Conservation (phyloP, 2,113 vertebrate genomes). For the Bubo bubo region DNA sequence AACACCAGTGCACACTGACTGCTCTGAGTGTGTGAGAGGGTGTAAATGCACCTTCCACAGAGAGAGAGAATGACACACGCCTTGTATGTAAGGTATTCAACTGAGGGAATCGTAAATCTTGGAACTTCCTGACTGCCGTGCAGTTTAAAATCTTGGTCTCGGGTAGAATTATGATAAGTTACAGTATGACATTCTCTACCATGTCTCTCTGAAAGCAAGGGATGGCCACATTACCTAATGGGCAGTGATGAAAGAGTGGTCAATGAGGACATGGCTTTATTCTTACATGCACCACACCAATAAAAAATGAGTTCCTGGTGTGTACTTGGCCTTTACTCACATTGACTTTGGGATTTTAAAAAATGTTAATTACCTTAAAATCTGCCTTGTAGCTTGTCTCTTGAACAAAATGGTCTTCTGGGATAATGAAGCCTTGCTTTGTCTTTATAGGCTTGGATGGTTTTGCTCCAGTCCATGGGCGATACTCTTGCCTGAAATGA, state of each 20-base stretch:
- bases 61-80: background rate
- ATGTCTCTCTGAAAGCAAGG: background rate
- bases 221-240: background rate
- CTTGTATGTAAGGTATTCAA: background rate
- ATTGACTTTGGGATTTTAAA: background rate
- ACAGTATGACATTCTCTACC: background rate
- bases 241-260: background rate
- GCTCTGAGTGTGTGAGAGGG: background rate
- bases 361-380: constrained; percentile 77
- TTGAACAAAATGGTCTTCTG: constrained; percentile 74
- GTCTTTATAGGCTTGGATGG: constrained; percentile 83
- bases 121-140: background rate
- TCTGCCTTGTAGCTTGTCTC: constrained; percentile 87
- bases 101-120: background rate
- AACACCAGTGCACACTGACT: background rate
- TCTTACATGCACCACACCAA: rapidly evolving
- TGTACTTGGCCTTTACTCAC: background rate
- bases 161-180: background rate
- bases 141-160: background rate
- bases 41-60: background rate
- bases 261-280: background rate
- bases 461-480: constrained; percentile 85
- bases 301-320: background rate
- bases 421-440: constrained; percentile 76
- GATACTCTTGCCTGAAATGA: constrained; percentile 87